phyloP scores from a whole-genome alignment of 2,113 vertebrate genomes.

The Vireo altiloquus region DNA sequence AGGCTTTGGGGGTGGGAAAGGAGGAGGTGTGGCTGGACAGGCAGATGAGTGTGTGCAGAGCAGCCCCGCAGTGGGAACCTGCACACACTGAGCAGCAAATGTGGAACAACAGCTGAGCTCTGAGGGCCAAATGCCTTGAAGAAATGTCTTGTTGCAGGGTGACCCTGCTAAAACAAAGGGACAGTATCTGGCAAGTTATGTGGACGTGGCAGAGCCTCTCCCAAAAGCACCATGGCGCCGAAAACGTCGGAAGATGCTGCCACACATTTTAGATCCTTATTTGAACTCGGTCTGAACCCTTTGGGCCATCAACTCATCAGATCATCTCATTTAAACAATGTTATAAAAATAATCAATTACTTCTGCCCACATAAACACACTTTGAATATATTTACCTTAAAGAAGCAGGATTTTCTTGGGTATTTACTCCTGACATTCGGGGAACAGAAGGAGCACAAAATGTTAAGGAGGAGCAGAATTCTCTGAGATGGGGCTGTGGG shows the following conservation, averaged over 20 bases:
- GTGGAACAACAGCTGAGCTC: not conserved
- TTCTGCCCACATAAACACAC: not conserved
- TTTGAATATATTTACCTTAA: constrained; percentile 1
- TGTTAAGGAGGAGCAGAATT: constrained; percentile 1
- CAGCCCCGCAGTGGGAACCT: not conserved
- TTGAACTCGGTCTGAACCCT: not conserved
- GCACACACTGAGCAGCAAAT: not conserved
- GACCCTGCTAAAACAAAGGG: not conserved
- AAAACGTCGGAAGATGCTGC: not conserved
- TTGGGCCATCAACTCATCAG: not conserved
- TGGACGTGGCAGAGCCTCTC: not conserved
- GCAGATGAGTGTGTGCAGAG: not conserved
- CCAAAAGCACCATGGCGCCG: not conserved
- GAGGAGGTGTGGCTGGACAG: not conserved
- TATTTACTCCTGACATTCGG: not conserved
- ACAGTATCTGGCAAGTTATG: not conserved
- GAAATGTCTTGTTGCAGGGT: not conserved
- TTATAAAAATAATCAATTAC: constrained; percentile 21
- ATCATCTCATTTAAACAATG: constrained; percentile 14
- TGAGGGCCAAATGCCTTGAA: not conserved
- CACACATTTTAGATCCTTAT: not conserved
- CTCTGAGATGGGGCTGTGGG: constrained; percentile 2
- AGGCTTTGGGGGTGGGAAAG: not conserved
- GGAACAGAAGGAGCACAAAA: constrained; percentile 35
- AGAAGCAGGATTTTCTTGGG: not conserved